Base-by-base conservation (phyloP, 2,888 invertebrate genomes). In the Rotaria sp. region DNA sequence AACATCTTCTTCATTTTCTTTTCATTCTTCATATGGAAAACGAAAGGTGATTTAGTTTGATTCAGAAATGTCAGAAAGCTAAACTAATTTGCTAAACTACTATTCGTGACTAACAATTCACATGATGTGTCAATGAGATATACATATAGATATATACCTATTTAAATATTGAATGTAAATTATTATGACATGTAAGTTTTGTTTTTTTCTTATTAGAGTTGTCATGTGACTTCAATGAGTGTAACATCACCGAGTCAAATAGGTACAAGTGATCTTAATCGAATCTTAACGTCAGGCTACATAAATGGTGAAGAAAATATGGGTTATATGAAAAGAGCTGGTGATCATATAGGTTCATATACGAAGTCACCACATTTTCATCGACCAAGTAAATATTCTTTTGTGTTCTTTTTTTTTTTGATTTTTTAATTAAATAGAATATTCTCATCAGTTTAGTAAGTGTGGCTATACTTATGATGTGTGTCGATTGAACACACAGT, bases 301-400 rank as follows among this genome's bases (percentile, higher is more conserved):
- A 80, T 80, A 45, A 80, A 80, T 80, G 80, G 80, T 80, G 80
- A 80, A 80, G 80, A 80, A 80, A 80, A 80, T 80, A 80, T 80
- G 80, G 80, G 80, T n/a, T 80, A 80, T 45, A n/a, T 80, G 45
- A 80, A n/a, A 45, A 24, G 80, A 80, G 80, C 45, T 45, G 80
- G 41, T 45, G 80, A 80, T 80, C 80, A 80, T 45, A 80, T 45
- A 26, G 45, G n/a, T 3, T 45, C 80, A 26, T 45, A 80, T 15
- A 67, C 67, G 8, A 67, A 67, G 38, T 80, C 80, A 45, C 80
- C 80, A n/a, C 80, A 80, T 21, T 80, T 80, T 80, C 80, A 80
- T 80, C 80, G 80, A n/a, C 80, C 80, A 80, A 80, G 80, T 80
- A 80, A 80, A 15, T 80, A 67, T 67, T 35, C 3, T n/a, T 26